A percentile compares a stretch with the other conserved stretches of the same genome.
Evolutionary conservation across 2,113 vertebrate species (phyloP).

Genomic region (Zonotrichia leucophrys): DNA sequence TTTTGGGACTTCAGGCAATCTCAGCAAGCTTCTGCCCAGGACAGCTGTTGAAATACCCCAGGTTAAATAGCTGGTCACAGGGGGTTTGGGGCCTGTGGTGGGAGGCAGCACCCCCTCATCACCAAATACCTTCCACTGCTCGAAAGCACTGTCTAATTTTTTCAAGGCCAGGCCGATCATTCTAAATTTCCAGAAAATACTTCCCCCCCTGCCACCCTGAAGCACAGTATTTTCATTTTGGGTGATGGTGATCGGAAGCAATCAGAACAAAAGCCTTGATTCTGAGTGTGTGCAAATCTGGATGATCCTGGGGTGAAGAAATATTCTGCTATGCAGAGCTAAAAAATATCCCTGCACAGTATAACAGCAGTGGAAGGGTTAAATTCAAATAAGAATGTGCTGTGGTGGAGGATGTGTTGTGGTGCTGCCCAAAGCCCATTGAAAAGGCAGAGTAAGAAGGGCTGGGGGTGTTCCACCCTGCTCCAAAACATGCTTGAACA

Average conservation of each 20-base stretch:
- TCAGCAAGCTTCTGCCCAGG: neutral
- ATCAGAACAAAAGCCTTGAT: neutral
- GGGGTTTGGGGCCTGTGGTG: neutral
- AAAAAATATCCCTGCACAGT: neutral
- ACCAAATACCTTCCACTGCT: neutral
- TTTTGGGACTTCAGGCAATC: conserved; percentile 28
- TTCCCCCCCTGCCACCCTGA: fast-evolving
- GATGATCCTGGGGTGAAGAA: neutral
- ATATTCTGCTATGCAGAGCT: neutral
- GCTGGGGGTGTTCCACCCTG: neutral
- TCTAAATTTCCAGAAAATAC: neutral
- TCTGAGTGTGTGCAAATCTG: neutral
- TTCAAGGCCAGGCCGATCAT: neutral
- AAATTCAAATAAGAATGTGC: neutral
- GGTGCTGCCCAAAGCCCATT: neutral
- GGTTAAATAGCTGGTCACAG: neutral
- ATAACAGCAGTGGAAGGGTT: neutral
- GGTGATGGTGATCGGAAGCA: neutral
- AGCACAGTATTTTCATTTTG: neutral
- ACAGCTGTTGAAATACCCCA: neutral
- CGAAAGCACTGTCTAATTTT: neutral
- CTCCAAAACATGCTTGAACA: neutral
- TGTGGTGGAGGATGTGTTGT: neutral
- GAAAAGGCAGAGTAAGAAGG: neutral
- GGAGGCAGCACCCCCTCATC: neutral